Base-by-base conservation (phyloP, 2,888 invertebrate genomes). In the Eupithecia pulchellata region DNA sequence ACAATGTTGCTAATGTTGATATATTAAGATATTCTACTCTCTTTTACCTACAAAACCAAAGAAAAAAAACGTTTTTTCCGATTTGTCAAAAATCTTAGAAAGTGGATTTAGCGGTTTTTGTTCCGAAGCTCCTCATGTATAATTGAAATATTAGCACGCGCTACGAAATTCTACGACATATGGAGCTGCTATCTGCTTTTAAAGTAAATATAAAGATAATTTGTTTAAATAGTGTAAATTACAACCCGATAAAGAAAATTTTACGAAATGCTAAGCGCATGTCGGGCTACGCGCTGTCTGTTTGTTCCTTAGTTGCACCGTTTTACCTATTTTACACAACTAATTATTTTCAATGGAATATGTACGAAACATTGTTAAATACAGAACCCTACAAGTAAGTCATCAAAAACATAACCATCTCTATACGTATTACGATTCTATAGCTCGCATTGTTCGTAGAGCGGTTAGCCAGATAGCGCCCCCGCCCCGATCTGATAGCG, bases 401-500 rank as follows among this genome's bases (percentile, higher is more conserved):
- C 58, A 20, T 6, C 20, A 60, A 32, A 32, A 25, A 20, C 61
- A 57, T 17, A 57, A 17, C 25, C n/a, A 47, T 47, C 57, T 57
- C 27, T 29, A 29, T 29, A 57, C 25, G 17, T 57, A 27, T 0
- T 30, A 30, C 5, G 5, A 30, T 0, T 3, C 34, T 20, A 25
- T 34, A 6, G 30, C 25, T 34, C 3, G 20, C 34, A 36, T 68
- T 67, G 79, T 78, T 78, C 71, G 64, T 66, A 71, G 68, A 71
- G 75, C 76, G 78, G 81, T 81, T 81, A 79, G 78, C 81, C 78
- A 68, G 87, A 86, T 88, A 86, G 81, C 9, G 79, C 76, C 75
- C 87, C 84, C 84, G 82, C 79, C 78, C 82, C 86, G 82, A 91
- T 91, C 91, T 77, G 92, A 92, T 92, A 91, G 78, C 84, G 82